Percentiles rank a stretch among this genome's conserved stretches.
phyloP scores from a whole-genome alignment of 2,888 invertebrate genomes.

The Argyresthia albistria region DNA sequence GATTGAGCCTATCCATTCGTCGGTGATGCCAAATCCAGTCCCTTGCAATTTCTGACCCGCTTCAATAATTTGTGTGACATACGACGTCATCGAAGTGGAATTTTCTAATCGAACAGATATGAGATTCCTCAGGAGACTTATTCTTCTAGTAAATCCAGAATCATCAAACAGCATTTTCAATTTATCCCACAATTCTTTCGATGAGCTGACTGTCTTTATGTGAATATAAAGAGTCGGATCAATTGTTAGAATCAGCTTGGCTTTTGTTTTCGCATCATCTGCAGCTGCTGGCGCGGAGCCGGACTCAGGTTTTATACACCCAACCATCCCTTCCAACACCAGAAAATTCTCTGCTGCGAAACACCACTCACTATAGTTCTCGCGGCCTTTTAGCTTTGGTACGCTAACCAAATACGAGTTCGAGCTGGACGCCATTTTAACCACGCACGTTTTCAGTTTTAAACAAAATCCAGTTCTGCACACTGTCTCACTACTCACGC shows the following conservation, averaged over 20 bases:
- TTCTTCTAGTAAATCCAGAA: conserved; percentile 1
- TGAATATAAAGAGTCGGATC: neutral
- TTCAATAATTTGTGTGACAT: neutral
- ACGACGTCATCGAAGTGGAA: neutral
- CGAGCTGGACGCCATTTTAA: no score
- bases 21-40: conserved; percentile 2
- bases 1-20: conserved; percentile 2
- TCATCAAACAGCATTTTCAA: conserved; percentile 2
- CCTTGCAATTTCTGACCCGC: neutral
- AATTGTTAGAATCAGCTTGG: conserved; percentile 1
- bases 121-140: neutral
- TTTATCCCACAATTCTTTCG: neutral
- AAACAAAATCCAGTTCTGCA: no score
- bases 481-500: no score
- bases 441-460: no score
- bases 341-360: conserved; percentile 10
- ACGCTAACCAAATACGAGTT: conserved; percentile 3
- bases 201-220: neutral
- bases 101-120: conserved; percentile 1
- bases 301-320: neutral
- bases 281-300: neutral
- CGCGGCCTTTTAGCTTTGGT: conserved; percentile 10
- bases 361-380: conserved; percentile 10
- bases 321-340: conserved; percentile 4
- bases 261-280: neutral